Evolutionary conservation across 2,888 invertebrate genomes (phyloP), one percentile per base, ranked within the genome.

Genomic region (Epistrophe eligans): DNA sequence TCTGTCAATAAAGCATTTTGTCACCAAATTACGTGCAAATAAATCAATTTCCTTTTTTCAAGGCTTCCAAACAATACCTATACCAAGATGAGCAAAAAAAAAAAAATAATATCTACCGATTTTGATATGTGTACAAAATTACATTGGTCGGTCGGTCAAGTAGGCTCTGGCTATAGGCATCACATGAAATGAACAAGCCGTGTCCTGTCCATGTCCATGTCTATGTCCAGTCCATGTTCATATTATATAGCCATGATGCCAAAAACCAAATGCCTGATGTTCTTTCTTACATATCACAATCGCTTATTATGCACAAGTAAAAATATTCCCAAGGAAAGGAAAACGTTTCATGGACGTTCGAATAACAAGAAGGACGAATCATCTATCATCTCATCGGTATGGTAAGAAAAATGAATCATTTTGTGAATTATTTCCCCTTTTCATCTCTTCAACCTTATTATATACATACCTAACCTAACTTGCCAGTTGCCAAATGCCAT

Each of bases 21-120:
- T 84, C 76, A 66, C 58, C 64, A 79, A 79, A 84, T 76, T 84
- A 84, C 79, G 84, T 84, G 79, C 74, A 58, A 84, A 84, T 84
- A 84, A 84, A 84, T 84, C 84, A 84, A 84, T 79, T 84, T 71
- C 45, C 66, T 58, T 57, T 74, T 40, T 43, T 24, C 48, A 52
- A 43, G 50, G 13, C 15, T n/a, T 2, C 40, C 50, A 17, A 58
- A 57, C 10, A 64, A 45, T 35, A 35, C 35, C 32, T 24, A 17
- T 8, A 35, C 35, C 35, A 9, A 50, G 17, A 19, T 1, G 8
- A 67, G 15, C 35, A 45, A 38, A 11, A 15, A 4, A 45, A 45
- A 71, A 50, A 15, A 48, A 58, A 28, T 19, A 50, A 77, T 10
- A 15, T 5, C 17, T 15, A 8, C 13, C 8, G 2, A 15, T n/a